Evolutionary conservation across 2,113 vertebrate species (phyloP), one percentile per base, ranked within the genome.

Genomic region (Vimba vimba): DNA sequence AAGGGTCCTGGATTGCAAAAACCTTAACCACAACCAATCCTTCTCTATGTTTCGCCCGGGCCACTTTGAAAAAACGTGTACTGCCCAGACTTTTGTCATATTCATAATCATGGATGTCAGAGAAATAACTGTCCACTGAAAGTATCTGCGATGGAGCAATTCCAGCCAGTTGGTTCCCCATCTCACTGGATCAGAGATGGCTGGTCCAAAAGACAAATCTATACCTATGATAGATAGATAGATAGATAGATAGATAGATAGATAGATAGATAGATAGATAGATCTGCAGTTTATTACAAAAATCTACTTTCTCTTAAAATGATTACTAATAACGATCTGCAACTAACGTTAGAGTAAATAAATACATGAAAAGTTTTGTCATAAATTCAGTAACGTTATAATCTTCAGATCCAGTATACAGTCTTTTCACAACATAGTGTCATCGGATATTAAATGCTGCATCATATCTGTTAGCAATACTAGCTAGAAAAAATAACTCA

Each of bases 71-170:
- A 93, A 99, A 99, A 4, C 98, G 96, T 0, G 97, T 99, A 90
- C 97, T 99, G 71, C 98, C 98, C 89, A 99, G 93, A 85, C 97
- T 99, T 91, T 97, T 98, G 87, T 99, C 97, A 59, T 99, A 99
- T 80, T 99, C 97, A 69, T 97, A 98, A 92, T 99, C 97, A 45
- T 98, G 96, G 89, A 99, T 98, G 90, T 99, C 98, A 0, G 97
- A 99, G 93, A 99, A 99, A 93, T 99, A 99, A 90, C 98, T 99
- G 94, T 99, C 98, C 84, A 99, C 98, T 0, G 98, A 99, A 33
- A 99, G 95, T 91, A 99, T 99, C 95, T 99, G 98, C 2, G 98
- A 97, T 1, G 98, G 98, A 73, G 98, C 98, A 79, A 99, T 99
- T 52, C 98, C 98, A 17, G 98, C 98, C 21, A 99, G 95, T 91